A percentile compares a stretch with the other conserved stretches of the same genome.
phyloP scores from a whole-genome alignment of 2,797 vertebrate genomes.

The Sebastes miniatus region DNA sequence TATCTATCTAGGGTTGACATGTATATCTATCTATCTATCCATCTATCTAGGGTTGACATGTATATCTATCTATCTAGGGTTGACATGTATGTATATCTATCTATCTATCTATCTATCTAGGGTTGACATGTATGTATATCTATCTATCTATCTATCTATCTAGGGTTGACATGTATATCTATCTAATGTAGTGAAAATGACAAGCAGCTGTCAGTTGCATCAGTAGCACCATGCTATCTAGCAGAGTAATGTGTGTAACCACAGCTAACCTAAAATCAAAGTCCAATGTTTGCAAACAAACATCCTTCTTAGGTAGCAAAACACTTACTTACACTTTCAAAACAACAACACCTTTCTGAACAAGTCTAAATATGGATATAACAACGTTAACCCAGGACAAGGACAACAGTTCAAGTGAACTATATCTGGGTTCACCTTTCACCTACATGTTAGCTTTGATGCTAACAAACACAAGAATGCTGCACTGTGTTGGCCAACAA shows the following conservation, averaged over 20 bases:
- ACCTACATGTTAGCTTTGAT: slow-evolving; percentile 68
- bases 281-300: neutral
- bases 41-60: too few species aligned
- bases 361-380: accelerated
- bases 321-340: accelerated
- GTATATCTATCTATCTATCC: too few species aligned
- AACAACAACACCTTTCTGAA: neutral
- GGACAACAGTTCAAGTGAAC: slow-evolving; percentile 35
- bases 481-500: neutral
- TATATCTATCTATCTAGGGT: too few species aligned
- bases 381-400: neutral
- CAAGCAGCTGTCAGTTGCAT: slow-evolving; percentile 8
- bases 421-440: slow-evolving; percentile 72
- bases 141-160: too few species aligned
- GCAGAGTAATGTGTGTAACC: too few species aligned
- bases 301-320: accelerated
- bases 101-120: too few species aligned
- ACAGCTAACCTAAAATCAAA: neutral
- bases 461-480: slow-evolving; percentile 33
- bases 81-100: too few species aligned
- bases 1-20: too few species aligned
- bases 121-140: too few species aligned
- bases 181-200: too few species aligned
- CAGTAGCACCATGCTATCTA: neutral
- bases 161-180: too few species aligned